Base-by-base conservation (phyloP, 2,888 invertebrate species). In the Cheiracanthium punctorium region DNA sequence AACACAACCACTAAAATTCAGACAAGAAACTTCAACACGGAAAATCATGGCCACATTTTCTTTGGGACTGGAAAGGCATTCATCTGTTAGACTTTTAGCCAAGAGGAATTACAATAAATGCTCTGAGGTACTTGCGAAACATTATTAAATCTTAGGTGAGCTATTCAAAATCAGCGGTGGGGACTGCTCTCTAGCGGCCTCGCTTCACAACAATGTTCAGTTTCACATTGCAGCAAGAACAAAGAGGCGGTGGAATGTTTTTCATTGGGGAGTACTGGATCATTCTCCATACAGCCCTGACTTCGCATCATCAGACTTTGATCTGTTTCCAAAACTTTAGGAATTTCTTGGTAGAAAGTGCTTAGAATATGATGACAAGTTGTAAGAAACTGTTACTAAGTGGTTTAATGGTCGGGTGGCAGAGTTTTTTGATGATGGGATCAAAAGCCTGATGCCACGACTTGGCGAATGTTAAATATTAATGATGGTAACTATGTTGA, bases 41-140 rank as follows among this genome's bases (percentile, higher is more conserved):
- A 69, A 69, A 69, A 37, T 69, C 69, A 69, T 69, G 69, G 69
- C 29, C 32, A 69, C 32, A 17, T 30, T 2, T 10, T 69, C 7
- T 37, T 69, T 1, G 32, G n/a, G 69, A 67, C 10, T 17, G 67
- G 29, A 69, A 69, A 69, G 33, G 69, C 37, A 1, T 20, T 33
- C 32, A 32, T 37, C 32, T 32, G 12, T n/a, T 32, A 29, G 69
- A 69, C 14, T 69, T 69, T 37, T 33, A 32, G 32, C 69, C 69
- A 32, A 69, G 37, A 69, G 69, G 33, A 69, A 69, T 4, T 10
- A 69, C 69, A 69, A 69, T 69, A 69, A 69, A 69, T 30, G 69
- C 32, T 32, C 20, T 32, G 32, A 33, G 33, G 37, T 32, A 69
- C 29, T n/a, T 32, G 20, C 20, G 32, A 69, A 69, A 69, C 69